Conservation (phyloP, 2,797 vertebrate species). For the Amniataba percoides region DNA sequence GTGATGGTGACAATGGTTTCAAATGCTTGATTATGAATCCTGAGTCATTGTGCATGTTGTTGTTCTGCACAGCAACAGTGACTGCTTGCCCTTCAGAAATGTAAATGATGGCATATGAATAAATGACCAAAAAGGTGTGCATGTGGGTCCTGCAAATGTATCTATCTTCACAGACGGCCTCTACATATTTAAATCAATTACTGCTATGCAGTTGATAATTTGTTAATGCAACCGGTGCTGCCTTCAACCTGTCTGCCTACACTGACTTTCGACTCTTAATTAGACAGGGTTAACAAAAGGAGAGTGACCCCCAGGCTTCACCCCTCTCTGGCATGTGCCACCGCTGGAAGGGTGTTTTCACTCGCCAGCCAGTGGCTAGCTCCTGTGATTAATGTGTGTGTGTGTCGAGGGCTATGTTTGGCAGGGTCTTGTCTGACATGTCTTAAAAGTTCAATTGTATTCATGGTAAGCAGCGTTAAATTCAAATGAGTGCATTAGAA, state of each 20-base stretch:
- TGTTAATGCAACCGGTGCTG: constrained; percentile 58
- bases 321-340: constrained; percentile 60
- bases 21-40: constrained; percentile 21
- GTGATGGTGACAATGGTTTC: constrained; percentile 3
- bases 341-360: constrained; percentile 73
- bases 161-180: constrained; percentile 37
- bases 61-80: constrained; percentile 15
- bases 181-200: constrained; percentile 73
- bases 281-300: constrained; percentile 84
- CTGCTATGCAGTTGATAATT: constrained; percentile 48
- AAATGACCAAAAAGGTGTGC: constrained; percentile 16
- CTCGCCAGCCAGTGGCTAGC: constrained; percentile 67
- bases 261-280: constrained; percentile 79
- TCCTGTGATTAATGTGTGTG: constrained; percentile 87
- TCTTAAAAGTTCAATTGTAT: constrained; percentile 90
- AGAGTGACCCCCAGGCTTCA: constrained; percentile 61
- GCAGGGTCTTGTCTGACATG: constrained; percentile 86
- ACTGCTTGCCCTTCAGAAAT: constrained; percentile 9
- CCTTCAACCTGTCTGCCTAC: constrained; percentile 69
- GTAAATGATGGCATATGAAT: constrained; percentile 16
- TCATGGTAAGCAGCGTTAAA: constrained; percentile 88
- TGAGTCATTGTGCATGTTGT: neutral
- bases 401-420: constrained; percentile 82
- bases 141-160: constrained; percentile 9
- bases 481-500: constrained; percentile 91